Evolutionary conservation across 2,797 vertebrate genomes (phyloP), one percentile per base, ranked within the genome.

Genomic region (Phrynocephalus guinanensis): DNA sequence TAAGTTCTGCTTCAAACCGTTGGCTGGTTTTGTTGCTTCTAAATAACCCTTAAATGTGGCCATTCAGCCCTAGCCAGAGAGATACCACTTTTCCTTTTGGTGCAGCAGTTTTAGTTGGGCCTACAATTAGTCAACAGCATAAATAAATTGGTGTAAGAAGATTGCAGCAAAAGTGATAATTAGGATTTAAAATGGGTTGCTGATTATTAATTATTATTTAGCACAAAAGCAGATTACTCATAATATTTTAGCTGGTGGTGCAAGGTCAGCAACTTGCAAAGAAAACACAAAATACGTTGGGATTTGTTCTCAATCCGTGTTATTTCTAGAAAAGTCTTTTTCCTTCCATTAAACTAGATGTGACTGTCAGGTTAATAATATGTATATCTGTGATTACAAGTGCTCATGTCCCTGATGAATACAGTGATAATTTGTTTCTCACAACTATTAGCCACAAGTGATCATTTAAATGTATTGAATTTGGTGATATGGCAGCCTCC

Each of bases 391-490:
- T 92, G 67, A 95, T 91, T 93, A 79, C 85, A 91, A 92, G 72
- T 83, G 76, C 91, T 96, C 91, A 91, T 92, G 56, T 93, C 56
- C 26, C 20, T 92, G 68, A 94, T 91, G 79, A 94, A 91, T 92
- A 90, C 20, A 87, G 82, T 79, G 89, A 88, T 84, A 90, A 79
- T 92, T 95, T 95, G 86, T 86, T 95, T 63, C 77, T 82, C 20
- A 92, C 76, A 95, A 95, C 92, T 82, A 90, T 89, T 79, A 94
- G 24, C 90, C 91, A 93, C 79, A 91, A 89, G 70, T 86, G 67
- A 77, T 94, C 91, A 94, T 95, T 95, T 92, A 93, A 92, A 76
- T 94, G 13, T 68, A 33, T 3, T 91, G 83, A 83, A 92, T 95
- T 93, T 93, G 80, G 87, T 91, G 87, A 86, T 63, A 86, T 50